phyloP scores from a whole-genome alignment of 1,140 invertebrate species.

The Drosophila sucinea region DNA sequence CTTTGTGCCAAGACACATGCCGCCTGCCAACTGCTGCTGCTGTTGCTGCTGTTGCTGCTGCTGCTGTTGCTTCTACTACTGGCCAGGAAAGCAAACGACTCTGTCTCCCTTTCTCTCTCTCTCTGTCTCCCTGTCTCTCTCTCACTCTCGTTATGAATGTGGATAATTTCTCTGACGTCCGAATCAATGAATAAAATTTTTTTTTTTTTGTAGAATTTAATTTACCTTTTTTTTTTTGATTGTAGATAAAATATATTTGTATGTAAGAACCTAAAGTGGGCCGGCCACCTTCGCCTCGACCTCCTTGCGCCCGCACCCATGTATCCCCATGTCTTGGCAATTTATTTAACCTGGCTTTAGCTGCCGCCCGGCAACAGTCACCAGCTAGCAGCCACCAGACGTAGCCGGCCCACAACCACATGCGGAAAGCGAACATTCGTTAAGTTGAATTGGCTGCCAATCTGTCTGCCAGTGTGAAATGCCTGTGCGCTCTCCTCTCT shows the following conservation, averaged over 20 bases:
- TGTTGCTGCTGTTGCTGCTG: not conserved
- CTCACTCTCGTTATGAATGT: not conserved
- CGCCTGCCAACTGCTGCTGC: conserved; percentile 52
- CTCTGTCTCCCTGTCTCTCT: conserved; percentile 26
- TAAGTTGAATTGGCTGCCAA: conserved; percentile 56
- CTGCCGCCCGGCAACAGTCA: conserved; percentile 74
- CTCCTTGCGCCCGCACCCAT: not conserved
- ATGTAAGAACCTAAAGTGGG: conserved; percentile 12
- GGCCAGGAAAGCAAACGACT: not conserved
- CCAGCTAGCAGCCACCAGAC: not conserved
- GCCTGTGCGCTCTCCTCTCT: conserved; percentile 16
- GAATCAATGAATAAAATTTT: conserved; percentile 66
- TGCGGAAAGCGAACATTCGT: conserved; percentile 71
- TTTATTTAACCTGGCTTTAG: conserved; percentile 24
- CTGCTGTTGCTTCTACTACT: not conserved
- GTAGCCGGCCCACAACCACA: not conserved
- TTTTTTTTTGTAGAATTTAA: conserved; percentile 55
- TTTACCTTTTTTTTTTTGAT: conserved; percentile 42
- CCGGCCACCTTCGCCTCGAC: too few species aligned
- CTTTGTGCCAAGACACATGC: conserved; percentile 50
- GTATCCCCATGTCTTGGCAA: not conserved
- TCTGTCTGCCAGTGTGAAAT: conserved; percentile 61
- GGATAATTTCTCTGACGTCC: conserved; percentile 70
- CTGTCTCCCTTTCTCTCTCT: conserved; percentile 24
- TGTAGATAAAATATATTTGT: conserved; percentile 38